A percentile compares a stretch with the other conserved stretches of the same genome.
phyloP scores from a whole-genome alignment of 2,888 invertebrate species.

The Oscheius sp. region DNA sequence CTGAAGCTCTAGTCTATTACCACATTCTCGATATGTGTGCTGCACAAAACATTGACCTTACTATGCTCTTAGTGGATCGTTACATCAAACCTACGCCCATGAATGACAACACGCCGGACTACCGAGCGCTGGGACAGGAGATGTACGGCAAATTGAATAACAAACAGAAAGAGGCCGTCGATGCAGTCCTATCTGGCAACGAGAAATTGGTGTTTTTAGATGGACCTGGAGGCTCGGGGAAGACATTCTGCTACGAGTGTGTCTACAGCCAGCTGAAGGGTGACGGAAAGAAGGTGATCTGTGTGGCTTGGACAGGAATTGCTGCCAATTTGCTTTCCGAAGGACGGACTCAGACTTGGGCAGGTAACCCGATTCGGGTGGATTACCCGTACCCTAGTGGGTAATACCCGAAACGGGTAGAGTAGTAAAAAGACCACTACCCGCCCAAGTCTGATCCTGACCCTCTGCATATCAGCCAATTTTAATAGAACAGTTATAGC shows the following conservation, averaged over 20 bases:
- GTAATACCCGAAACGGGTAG: too few relatives aligned
- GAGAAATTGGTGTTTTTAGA: slow-evolving; percentile 18
- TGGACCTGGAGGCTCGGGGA: slow-evolving; percentile 33
- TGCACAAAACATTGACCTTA: not conserved
- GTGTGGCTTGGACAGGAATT: slow-evolving; percentile 35
- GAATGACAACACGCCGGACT: not conserved
- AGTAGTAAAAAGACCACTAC: too few relatives aligned
- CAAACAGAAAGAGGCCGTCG: not conserved
- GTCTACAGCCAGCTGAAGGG: slow-evolving; percentile 12
- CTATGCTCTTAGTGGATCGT: not conserved
- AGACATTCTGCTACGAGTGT: slow-evolving; percentile 28
- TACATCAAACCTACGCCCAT: not conserved
- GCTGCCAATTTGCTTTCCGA: slow-evolving; percentile 35
- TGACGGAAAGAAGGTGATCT: slow-evolving; percentile 3
- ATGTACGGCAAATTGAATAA: not conserved
- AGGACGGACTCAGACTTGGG: too few relatives aligned
- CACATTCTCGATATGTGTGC: not conserved
- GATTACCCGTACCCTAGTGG: too few relatives aligned
- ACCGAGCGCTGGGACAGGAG: not conserved
- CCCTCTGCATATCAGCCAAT: too few relatives aligned
- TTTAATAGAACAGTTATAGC: too few relatives aligned
- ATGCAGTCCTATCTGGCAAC: not conserved
- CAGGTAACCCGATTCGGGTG: too few relatives aligned
- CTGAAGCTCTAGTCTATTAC: slow-evolving; percentile 20
- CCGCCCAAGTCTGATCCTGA: too few relatives aligned